Evolutionary conservation across 2,888 invertebrate genomes (phyloP), one percentile per base, ranked within the genome.

Genomic region (Ecliptopera silaceata): DNA sequence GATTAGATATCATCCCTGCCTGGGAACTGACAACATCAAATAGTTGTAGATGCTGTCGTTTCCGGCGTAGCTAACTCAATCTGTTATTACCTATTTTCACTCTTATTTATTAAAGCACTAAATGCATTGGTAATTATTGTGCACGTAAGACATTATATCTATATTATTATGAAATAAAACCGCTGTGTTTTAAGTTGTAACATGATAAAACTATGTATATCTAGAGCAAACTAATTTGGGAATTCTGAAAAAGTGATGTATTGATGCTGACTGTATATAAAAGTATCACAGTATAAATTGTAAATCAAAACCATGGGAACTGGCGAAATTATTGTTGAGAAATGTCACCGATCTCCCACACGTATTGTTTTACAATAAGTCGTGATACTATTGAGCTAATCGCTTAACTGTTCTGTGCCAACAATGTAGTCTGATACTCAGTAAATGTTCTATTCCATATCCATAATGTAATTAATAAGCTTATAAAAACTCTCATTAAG

Each of bases 1-100:
- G 88, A 91, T 89, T 90, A 89, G 88, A 91, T 90, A 88, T 73
- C 81, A 77, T 75, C 79, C 82, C 57, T 36, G 56, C 60, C 77
- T 88, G 88, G 86, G 88, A 88, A 88, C 82, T 74, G 81, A 77
- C 83, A 80, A 84, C 84, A 78, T 75, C 76, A 80, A 84, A 79
- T 75, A 76, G 68, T 69, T 71, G 20, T 50, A 34, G 44, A n/a
- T 45, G 70, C 67, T 70, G 72, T 68, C 68, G 74, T 80, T 80
- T 79, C 77, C 74, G 73, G 74, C 73, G 74, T 18, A 26, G 1
- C 26, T 20, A 8, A 29, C 34, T n/a, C n/a, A n/a, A 41, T 10
- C 44, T 48, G 20, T 22, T 42, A 26, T 13, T 42, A n/a, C 17
- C 31, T 44, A 31, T n/a, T 39, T 26, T 22, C 2, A 22, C 26